Percentiles rank a stretch among this genome's conserved stretches.
Evolutionary conservation across 1,140 invertebrate species (phyloP).

Genomic region (Dendrolimus kikuchii): DNA sequence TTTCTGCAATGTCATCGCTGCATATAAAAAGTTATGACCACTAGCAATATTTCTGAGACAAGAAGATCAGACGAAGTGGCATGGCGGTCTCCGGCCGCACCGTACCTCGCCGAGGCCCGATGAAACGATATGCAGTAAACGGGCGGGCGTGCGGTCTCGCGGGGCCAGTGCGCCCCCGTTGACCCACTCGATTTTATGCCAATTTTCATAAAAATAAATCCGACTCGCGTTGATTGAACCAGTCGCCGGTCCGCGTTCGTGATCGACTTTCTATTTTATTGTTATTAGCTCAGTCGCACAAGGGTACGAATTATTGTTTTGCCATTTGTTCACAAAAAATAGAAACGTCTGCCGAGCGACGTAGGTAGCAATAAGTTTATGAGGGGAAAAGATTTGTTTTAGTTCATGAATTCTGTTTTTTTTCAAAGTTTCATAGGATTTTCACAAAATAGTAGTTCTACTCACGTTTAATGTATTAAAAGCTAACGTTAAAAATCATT

Average conservation of each 20-base stretch:
- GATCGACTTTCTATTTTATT: constrained; percentile 69
- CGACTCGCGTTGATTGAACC: constrained; percentile 67
- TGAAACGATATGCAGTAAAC: constrained; percentile 70
- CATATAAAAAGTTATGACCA: constrained; percentile 72
- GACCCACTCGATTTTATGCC: constrained; percentile 67
- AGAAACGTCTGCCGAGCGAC: constrained; percentile 17
- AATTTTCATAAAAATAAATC: constrained; percentile 73
- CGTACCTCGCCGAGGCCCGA: constrained; percentile 18
- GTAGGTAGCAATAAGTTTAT: constrained; percentile 10
- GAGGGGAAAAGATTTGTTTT: no score
- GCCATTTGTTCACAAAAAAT: constrained; percentile 58
- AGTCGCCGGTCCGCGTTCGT: constrained; percentile 52
- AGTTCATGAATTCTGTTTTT: no score
- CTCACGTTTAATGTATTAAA: no score
- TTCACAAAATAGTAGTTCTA: no score
- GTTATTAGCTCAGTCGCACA: constrained; percentile 61
- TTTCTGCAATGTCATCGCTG: constrained; percentile 69
- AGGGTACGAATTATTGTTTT: constrained; percentile 69
- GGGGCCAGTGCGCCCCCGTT: constrained; percentile 51
- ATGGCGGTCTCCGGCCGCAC: constrained; percentile 14
- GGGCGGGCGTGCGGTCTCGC: constrained; percentile 63
- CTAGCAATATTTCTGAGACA: constrained; percentile 62
- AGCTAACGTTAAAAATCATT: constrained; percentile 1
- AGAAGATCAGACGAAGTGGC: no score
- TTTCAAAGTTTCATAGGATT: no score